Percentiles rank a stretch among this genome's conserved stretches.
phyloP scores from a whole-genome alignment of 2,113 vertebrate genomes.

The Ploceus nigricollis region DNA sequence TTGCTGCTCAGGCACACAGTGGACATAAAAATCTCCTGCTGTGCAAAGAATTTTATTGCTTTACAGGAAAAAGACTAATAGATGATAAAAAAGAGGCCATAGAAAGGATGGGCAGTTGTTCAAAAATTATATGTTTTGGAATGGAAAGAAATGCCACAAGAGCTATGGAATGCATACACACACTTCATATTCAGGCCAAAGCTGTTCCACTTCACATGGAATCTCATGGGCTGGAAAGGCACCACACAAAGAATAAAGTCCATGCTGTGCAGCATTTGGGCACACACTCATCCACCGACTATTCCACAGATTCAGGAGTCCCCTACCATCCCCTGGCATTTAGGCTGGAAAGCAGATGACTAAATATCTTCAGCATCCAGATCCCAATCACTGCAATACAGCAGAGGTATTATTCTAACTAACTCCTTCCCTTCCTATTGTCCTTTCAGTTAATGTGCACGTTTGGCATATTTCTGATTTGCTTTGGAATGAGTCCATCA shows the following conservation, averaged over 20 bases:
- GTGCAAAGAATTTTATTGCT: background rate
- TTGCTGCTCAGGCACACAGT: background rate
- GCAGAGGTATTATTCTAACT: background rate
- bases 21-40: slow-evolving; percentile 9
- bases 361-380: background rate
- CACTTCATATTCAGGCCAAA: background rate
- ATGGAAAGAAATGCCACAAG: background rate
- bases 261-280: background rate
- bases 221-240: background rate
- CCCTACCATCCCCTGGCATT: background rate
- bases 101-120: background rate
- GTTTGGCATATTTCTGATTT: background rate
- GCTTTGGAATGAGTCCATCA: background rate
- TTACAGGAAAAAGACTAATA: background rate
- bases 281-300: background rate
- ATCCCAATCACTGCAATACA: background rate
- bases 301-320: background rate
- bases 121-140: background rate
- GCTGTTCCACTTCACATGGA: background rate
- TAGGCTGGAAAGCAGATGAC: background rate
- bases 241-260: background rate
- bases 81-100: background rate
- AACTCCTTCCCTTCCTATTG: background rate
- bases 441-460: background rate
- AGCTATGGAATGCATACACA: background rate